phyloP scores from a whole-genome alignment of 1,140 invertebrate genomes.

The Ostrea denselamellosa region DNA sequence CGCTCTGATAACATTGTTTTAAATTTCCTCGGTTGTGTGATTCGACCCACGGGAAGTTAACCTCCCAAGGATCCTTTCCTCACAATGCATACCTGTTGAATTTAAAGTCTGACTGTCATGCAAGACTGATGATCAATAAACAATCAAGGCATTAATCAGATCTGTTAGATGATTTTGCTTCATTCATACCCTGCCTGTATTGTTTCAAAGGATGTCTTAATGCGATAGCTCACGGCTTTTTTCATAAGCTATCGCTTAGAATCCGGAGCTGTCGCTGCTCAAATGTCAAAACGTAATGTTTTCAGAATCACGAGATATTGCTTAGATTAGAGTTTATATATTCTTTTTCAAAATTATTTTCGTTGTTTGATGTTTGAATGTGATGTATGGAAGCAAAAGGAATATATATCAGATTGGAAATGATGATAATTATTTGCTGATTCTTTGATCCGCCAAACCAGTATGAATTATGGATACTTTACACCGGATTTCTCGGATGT shows the following conservation, averaged over 20 bases:
- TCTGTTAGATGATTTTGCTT: background rate
- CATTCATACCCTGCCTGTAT: background rate
- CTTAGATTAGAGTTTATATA: background rate
- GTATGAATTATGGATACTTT: conserved; percentile 19
- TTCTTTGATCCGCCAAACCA: background rate
- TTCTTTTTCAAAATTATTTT: background rate
- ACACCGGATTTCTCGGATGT: background rate
- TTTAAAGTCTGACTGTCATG: conserved; percentile 7
- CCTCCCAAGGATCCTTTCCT: background rate
- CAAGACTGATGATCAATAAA: conserved; percentile 26
- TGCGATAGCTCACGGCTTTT: background rate
- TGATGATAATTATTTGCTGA: background rate
- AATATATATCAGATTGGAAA: background rate
- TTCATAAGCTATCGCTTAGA: background rate
- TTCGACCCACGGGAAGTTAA: background rate
- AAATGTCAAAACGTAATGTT: background rate
- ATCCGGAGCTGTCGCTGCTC: background rate
- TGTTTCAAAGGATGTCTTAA: background rate
- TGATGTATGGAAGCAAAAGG: background rate
- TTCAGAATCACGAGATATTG: background rate
- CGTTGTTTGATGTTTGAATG: background rate
- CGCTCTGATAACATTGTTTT: conserved; percentile 28
- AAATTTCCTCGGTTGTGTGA: background rate
- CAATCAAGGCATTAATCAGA: conserved; percentile 29
- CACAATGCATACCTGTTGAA: background rate